phyloP scores from a whole-genome alignment of 2,113 vertebrate species.

The Tor tambroides region DNA sequence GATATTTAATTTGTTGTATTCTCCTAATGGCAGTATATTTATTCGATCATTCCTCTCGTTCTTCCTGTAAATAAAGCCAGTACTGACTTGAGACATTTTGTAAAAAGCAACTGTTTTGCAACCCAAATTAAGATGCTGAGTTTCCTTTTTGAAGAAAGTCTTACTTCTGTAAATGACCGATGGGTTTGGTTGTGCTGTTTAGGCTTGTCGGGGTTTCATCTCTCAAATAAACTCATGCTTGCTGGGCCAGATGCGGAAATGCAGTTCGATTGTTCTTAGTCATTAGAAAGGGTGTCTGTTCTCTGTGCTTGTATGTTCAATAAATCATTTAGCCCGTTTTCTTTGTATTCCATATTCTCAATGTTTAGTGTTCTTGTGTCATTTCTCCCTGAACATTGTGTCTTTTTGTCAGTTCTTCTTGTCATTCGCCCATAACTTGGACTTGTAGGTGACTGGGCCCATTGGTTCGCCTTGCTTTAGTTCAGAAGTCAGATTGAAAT shows the following conservation, averaged over 20 bases:
- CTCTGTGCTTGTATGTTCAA: constrained; percentile 48
- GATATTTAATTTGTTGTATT: constrained; percentile 20
- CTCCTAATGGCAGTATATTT: constrained; percentile 36
- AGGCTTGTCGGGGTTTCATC: constrained; percentile 4
- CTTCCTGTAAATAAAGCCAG: constrained; percentile 24
- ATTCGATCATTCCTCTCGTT: constrained; percentile 32
- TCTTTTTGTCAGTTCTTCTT: constrained; percentile 3
- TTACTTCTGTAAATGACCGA: constrained; percentile 56
- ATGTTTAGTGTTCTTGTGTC: neutral
- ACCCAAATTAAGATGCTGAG: constrained; percentile 23
- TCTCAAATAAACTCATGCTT: neutral
- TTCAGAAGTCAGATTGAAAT: constrained; percentile 4
- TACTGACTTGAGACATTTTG: constrained; percentile 14
- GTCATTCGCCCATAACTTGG: constrained; percentile 2
- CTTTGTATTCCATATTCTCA: constrained; percentile 4
- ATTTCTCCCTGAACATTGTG: neutral
- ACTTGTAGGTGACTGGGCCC: neutral
- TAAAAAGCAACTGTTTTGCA: constrained; percentile 51
- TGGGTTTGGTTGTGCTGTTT: constrained; percentile 60
- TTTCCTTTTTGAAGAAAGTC: constrained; percentile 55
- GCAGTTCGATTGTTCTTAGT: constrained; percentile 7
- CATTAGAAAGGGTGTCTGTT: neutral
- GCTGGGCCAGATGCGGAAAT: constrained; percentile 15
- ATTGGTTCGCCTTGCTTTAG: neutral
- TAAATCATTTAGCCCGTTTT: neutral